A percentile compares a stretch with the other conserved stretches of the same genome.
These are phyloP conservation scores for Pipistrellus nathusii DNA, from an alignment of 2,797 vertebrate species.

Conservation along the genomic window DNA sequence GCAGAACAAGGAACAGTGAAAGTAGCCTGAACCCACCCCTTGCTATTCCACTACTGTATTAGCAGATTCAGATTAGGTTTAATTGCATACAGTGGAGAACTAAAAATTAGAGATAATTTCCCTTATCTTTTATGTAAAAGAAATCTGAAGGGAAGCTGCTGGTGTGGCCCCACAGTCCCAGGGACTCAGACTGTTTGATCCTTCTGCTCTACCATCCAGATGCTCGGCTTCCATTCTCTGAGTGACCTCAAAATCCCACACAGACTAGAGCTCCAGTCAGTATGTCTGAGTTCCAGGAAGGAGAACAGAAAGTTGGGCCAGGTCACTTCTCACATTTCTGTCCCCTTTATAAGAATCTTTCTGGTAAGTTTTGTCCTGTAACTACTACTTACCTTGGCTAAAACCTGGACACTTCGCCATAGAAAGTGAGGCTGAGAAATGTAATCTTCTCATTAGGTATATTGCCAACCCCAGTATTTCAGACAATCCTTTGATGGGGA, in stretches of 20 bases:
- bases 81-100: neutral
- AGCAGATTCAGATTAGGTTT: neutral
- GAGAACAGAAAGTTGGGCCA: neutral
- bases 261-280: neutral
- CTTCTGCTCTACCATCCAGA: neutral
- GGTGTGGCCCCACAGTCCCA: neutral
- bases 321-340: neutral
- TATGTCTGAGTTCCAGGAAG: neutral
- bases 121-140: neutral
- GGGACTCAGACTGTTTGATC: neutral
- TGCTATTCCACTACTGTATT: neutral
- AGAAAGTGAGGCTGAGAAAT: neutral
- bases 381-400: neutral
- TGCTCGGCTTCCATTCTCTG: neutral
- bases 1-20: neutral
- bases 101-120: neutral
- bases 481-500: neutral
- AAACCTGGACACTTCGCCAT: neutral
- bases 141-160: neutral
- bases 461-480: no score
- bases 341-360: neutral
- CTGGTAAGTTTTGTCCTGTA: neutral
- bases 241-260: neutral
- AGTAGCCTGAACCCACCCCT: neutral
- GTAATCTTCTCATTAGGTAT: neutral